Evolutionary conservation across 2,797 vertebrate species (phyloP).

Genomic region (Rhynchotus rufescens): DNA sequence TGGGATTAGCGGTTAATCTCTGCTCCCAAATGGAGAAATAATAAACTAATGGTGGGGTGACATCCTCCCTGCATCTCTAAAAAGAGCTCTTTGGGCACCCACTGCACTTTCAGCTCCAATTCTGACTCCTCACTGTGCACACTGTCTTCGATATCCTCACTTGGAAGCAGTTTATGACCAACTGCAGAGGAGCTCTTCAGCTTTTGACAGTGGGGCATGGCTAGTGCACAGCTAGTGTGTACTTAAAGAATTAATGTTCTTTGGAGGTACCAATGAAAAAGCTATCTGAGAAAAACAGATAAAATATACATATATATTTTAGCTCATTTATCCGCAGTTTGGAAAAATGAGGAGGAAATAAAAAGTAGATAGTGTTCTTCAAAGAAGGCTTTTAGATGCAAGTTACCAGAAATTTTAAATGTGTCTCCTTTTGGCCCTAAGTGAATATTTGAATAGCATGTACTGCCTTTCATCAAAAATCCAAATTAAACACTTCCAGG

Average conservation of each 20-base stretch:
- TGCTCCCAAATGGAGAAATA: not conserved
- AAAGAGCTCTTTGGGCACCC: not conserved
- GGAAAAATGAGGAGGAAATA: not conserved
- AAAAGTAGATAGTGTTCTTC: not conserved
- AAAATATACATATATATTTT: not conserved
- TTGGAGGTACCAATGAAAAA: constrained; percentile 38
- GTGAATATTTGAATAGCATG: not conserved
- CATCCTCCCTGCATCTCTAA: not conserved
- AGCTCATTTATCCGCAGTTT: not conserved
- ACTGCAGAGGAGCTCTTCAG: constrained; percentile 34
- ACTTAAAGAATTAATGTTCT: not conserved
- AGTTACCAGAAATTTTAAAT: not conserved
- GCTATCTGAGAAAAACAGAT: constrained; percentile 1
- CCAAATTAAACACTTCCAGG: not conserved
- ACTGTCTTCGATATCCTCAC: not conserved
- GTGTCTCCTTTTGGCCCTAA: not conserved
- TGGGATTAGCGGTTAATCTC: not conserved
- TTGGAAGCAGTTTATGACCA: constrained; percentile 38
- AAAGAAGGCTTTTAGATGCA: not conserved
- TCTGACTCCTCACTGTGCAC: constrained; percentile 42
- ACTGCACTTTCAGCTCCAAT: constrained; percentile 4
- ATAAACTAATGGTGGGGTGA: not conserved
- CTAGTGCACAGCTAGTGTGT: not conserved
- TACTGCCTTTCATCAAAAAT: not conserved
- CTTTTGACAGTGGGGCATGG: constrained; percentile 7